A percentile compares a stretch with the other conserved stretches of the same genome.
Evolutionary conservation across 2,113 vertebrate genomes (phyloP).

Genomic region (Cyprinodon tularosa): DNA sequence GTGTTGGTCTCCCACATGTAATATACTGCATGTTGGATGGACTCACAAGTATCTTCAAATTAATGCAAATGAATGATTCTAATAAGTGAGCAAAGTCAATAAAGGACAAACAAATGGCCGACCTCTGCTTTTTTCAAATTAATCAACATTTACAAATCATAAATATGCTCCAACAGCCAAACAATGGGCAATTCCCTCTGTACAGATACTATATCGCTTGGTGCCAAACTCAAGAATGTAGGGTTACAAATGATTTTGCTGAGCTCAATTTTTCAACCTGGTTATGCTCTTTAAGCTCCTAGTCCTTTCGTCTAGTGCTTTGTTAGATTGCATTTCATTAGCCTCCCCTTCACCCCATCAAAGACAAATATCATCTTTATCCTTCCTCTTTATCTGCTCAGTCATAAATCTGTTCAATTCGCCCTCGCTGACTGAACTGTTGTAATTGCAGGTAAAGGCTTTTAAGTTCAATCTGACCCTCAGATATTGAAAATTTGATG

Average conservation of each 20-base stretch:
- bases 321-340: slow-evolving; percentile 18
- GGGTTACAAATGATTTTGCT: background rate
- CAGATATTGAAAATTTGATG: slow-evolving; percentile 6
- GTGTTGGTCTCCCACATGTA: too few relatives aligned
- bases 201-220: too few relatives aligned
- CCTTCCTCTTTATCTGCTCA: background rate
- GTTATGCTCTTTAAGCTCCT: background rate
- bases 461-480: slow-evolving; percentile 13
- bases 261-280: background rate
- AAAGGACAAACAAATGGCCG: background rate
- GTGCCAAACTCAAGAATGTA: background rate
- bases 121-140: background rate
- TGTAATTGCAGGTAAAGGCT: slow-evolving; percentile 6
- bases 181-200: background rate
- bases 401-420: background rate
- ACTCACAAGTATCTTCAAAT: too few relatives aligned
- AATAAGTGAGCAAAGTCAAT: background rate
- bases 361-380: slow-evolving; percentile 5
- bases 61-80: background rate
- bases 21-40: too few relatives aligned
- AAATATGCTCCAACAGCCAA: background rate
- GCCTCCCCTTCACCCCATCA: slow-evolving; percentile 21
- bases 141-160: background rate
- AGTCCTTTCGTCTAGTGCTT: slow-evolving; percentile 4
- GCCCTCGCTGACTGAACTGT: background rate